Evolutionary conservation across 2,113 vertebrate genomes (phyloP).

Genomic region (Corynorhinus townsendii): DNA sequence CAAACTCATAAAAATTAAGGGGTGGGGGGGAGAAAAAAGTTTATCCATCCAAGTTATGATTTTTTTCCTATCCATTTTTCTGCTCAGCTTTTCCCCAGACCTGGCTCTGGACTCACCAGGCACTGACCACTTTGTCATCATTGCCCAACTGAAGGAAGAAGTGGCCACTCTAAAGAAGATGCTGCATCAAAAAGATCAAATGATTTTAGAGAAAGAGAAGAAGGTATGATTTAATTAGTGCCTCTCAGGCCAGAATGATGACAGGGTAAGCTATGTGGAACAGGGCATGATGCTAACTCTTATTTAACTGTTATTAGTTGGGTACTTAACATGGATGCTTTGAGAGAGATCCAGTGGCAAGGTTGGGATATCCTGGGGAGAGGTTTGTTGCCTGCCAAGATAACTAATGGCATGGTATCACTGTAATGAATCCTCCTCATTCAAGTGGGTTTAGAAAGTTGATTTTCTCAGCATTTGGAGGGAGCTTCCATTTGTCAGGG

Average conservation of each 20-base stretch:
- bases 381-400: not conserved
- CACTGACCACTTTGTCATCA: conserved; percentile 86
- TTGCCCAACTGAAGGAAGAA: conserved; percentile 87
- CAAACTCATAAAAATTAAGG: not conserved
- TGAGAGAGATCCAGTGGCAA: not conserved
- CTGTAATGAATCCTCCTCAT: not conserved
- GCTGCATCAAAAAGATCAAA: conserved; percentile 87
- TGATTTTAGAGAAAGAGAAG: conserved; percentile 87
- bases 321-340: not conserved
- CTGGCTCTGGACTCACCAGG: conserved; percentile 85
- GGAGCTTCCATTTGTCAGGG: not conserved
- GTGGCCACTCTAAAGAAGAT: conserved; percentile 87
- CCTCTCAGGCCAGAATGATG: not conserved
- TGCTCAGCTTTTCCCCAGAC: conserved; percentile 82
- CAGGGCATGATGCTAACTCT: not conserved
- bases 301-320: not conserved
- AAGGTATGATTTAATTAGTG: conserved; percentile 77
- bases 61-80: conserved; percentile 37
- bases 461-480: conserved; percentile 3
- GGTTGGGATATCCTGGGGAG: not conserved
- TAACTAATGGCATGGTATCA: not conserved
- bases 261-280: not conserved
- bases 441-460: not conserved
- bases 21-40: not conserved
- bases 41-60: not conserved